Base-by-base conservation (phyloP, 2,797 vertebrate species). In the Darevskia mixta region DNA sequence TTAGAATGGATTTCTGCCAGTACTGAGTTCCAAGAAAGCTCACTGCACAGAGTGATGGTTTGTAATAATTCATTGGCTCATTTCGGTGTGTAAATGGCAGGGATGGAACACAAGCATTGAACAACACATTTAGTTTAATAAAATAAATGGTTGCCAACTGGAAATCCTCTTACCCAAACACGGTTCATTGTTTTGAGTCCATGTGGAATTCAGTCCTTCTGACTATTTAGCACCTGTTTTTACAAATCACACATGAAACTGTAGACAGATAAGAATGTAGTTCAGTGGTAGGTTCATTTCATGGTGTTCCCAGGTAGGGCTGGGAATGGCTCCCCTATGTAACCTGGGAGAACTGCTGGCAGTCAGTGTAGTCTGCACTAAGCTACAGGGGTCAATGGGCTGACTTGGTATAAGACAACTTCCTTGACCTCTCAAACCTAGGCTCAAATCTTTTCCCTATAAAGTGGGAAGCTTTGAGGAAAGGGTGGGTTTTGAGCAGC, bases 51-150 rank as follows among this genome's bases (percentile, higher is more conserved):
- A 87, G 29, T 81, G 86, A 72, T 79, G 75, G 58, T 75, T 72
- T 78, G 75, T 3, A 85, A 79, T 43, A 87, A 90, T 8, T 83
- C 86, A 87, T 49, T 73, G 89, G 87, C 38, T 84, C 32, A 89
- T 93, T 93, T 87, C 20, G 1, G 23, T 79, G 92, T 66, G 23
- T 69, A 89, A 83, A 85, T 84, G 91, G 89, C 80, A 85, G 86
- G 75, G 17, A 20, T 49, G 92, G 90, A 93, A 92, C 86, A 89
- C 85, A 69, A 88, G 88, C 88, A 80, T 90, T 89, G 89, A 72
- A 79, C 79, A 87, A 91, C 67, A 86, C 90, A 91, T 91, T 73
- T 45, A 82, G 88, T 89, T 92, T 94, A 88, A 85, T 43, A 90
- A 93, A 82, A 45, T 27, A 76, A 77, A 88, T 92, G 91, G 86